phyloP scores from a whole-genome alignment of 1,140 invertebrate species.

The Drosophila rufa region DNA sequence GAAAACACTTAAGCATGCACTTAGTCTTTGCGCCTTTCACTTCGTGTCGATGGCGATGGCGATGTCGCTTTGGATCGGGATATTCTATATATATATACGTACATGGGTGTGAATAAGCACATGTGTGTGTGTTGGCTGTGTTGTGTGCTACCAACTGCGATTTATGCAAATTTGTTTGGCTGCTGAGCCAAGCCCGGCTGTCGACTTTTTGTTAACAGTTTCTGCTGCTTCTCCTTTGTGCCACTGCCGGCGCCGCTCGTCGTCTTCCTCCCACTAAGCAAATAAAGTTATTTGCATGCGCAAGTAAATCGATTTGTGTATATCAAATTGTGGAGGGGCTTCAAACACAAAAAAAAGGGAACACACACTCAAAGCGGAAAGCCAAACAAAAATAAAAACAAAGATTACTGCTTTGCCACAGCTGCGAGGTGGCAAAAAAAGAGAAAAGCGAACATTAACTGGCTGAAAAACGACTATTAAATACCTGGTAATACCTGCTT shows the following conservation, averaged over 20 bases:
- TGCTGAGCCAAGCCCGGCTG: slow-evolving; percentile 55
- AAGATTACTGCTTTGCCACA: slow-evolving; percentile 50
- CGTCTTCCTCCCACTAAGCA: slow-evolving; percentile 48
- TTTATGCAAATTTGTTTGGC: slow-evolving; percentile 81
- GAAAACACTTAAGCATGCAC: slow-evolving; percentile 79
- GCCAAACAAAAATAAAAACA: slow-evolving; percentile 42
- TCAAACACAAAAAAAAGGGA: slow-evolving; percentile 35
- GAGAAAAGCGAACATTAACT: not conserved
- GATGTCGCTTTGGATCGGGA: slow-evolving; percentile 41
- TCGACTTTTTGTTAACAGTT: slow-evolving; percentile 70
- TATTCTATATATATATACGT: slow-evolving; percentile 27
- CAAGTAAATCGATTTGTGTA: slow-evolving; percentile 82
- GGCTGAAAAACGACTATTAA: not conserved
- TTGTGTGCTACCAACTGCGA: slow-evolving; percentile 71
- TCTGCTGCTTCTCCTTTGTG: slow-evolving; percentile 21
- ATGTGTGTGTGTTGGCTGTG: slow-evolving; percentile 44
- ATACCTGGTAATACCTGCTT: not conserved
- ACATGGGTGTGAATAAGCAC: slow-evolving; percentile 30
- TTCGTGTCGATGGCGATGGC: slow-evolving; percentile 71
- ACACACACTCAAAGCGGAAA: slow-evolving; percentile 27
- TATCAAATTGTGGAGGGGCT: slow-evolving; percentile 71
- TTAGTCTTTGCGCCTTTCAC: slow-evolving; percentile 78
- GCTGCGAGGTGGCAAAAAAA: slow-evolving; percentile 29
- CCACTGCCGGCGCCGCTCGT: not conserved
- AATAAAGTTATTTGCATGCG: slow-evolving; percentile 83